Conservation (phyloP, 2,113 vertebrate genomes). For the Apaloderma vittatum region DNA sequence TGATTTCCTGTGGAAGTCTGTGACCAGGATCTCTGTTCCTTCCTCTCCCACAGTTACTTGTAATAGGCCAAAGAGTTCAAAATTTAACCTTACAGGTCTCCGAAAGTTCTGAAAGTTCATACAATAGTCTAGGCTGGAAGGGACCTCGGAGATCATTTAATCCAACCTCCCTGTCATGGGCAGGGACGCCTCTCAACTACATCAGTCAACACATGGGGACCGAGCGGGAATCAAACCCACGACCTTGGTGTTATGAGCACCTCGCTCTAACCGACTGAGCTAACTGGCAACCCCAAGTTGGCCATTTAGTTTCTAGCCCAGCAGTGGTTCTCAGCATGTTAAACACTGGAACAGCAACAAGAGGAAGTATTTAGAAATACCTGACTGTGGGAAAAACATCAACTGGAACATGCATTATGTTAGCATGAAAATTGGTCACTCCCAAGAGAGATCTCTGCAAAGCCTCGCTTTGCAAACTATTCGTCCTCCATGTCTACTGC, state of each 20-base stretch:
- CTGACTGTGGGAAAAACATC: not conserved
- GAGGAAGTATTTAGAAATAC: constrained; percentile 18
- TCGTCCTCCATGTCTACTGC: not conserved
- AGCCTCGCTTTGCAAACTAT: not conserved
- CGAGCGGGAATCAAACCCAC: too few relatives aligned
- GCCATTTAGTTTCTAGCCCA: not conserved
- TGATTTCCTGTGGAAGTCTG: constrained; percentile 37
- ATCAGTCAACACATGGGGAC: too few relatives aligned
- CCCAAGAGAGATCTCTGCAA: not conserved
- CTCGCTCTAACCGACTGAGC: too few relatives aligned
- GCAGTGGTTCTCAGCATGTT: not conserved
- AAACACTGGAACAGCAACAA: not conserved
- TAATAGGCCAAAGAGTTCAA: not conserved
- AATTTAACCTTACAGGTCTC: not conserved
- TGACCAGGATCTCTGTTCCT: constrained; percentile 7
- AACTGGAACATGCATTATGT: not conserved
- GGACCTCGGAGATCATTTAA: too few relatives aligned
- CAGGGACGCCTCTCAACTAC: too few relatives aligned
- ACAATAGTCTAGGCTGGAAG: too few relatives aligned
- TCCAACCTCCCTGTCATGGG: too few relatives aligned
- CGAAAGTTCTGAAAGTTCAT: not conserved
- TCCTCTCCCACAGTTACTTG: constrained; percentile 17
- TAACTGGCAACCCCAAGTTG: too few relatives aligned
- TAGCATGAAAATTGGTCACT: not conserved
- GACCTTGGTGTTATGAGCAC: too few relatives aligned